phyloP scores from a whole-genome alignment of 2,113 vertebrate species.

The Cryptoleucopteryx plumbea region DNA sequence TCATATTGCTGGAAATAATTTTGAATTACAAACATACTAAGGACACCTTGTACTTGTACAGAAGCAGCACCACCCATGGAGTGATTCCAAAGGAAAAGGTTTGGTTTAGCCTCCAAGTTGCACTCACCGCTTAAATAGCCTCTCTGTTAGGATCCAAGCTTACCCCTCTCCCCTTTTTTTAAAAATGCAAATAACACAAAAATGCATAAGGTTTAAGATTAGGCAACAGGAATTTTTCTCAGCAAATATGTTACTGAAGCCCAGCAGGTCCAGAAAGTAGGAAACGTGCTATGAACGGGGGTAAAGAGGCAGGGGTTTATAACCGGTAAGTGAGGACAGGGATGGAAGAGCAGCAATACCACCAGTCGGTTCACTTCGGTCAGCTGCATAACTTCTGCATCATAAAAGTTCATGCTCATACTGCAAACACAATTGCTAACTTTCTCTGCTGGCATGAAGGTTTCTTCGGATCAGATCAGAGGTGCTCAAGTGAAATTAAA shows the following conservation, averaged over 20 bases:
- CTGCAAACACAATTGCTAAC: neutral
- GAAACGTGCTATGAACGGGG: neutral
- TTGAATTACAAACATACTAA: neutral
- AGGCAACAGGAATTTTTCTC: neutral
- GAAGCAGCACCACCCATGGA: neutral
- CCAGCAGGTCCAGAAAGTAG: neutral
- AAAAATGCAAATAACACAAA: neutral
- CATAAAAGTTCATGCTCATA: neutral
- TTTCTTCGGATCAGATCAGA: neutral
- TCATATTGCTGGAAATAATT: neutral
- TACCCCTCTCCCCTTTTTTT: too few relatives aligned
- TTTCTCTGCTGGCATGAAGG: neutral
- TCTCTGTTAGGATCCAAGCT: neutral
- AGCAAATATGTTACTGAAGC: neutral
- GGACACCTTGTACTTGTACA: neutral
- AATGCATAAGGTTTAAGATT: neutral
- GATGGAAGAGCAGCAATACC: neutral
- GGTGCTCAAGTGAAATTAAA: neutral
- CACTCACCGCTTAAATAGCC: neutral
- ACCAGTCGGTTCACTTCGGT: neutral
- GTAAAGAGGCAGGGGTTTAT: neutral
- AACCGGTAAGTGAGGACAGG: neutral
- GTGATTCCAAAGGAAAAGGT: neutral
- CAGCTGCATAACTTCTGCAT: neutral
- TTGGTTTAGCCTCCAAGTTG: neutral